Base-by-base conservation (phyloP, 2,888 invertebrate genomes). In the Cecidostiba fungosa region DNA sequence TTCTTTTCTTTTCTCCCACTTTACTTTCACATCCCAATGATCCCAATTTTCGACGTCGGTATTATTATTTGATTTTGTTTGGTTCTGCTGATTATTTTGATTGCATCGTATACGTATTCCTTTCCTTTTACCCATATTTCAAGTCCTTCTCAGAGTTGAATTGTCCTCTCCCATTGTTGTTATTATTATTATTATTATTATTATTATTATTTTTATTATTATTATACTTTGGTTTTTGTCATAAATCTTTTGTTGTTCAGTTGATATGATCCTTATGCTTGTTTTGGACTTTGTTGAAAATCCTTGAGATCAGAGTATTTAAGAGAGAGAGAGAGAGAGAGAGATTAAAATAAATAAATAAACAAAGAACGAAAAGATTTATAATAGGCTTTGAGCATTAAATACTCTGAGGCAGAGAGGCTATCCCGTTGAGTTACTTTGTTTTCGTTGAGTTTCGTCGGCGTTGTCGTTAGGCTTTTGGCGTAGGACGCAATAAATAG, bases 381-480 rank as follows among this genome's bases (percentile, higher is more conserved):
- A 5, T 0, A 5, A 6, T n/a, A n/a, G n/a, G 69, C 26, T 19
- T 12, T 12, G 39, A 43, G 43, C 39, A 89, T 89, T 91, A 90
- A 90, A 90, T 91, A 91, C 91, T 91, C 90, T 89, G 87, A 84
- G 62, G 72, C 62, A 80, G 81, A 47, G 43, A 79, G 74, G 36
- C 36, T 50, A 66, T 66, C 66, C 82, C 74, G 77, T 88, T 89
- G 85, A 89, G 86, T 90, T 89, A 76, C 29, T 87, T 89, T 83
- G 77, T 90, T 92, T 91, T 90, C 88, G 89, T 90, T 92, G 88
- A 90, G 90, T 92, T 93, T 91, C 89, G 91, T 92, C 91, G 91
- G 91, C 92, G 90, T 92, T 92, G 92, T 92, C 91, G 92, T 92
- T 92, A 92, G 92, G 92, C 90, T 91, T 91, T 92, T 92, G 92